Percentiles rank a stretch among this genome's conserved stretches.
These are phyloP conservation scores for Lasioglossum morio DNA, from an alignment of 2,888 invertebrate species.

Conservation along the genomic window DNA sequence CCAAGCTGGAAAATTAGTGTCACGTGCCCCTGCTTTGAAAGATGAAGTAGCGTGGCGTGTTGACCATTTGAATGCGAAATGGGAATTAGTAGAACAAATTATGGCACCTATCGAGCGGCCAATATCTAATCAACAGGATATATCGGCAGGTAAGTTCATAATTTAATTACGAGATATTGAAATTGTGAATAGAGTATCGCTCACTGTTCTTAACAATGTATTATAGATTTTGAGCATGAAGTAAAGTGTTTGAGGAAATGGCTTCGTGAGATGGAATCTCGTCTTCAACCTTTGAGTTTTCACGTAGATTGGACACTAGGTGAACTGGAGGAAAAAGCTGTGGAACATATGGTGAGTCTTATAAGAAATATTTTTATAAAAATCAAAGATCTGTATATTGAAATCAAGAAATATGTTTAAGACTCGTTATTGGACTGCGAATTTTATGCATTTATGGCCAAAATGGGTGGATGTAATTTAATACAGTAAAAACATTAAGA, in stretches of 20 bases:
- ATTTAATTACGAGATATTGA: not conserved
- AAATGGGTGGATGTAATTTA: too few relatives aligned
- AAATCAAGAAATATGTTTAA: not conserved
- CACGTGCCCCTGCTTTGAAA: slow-evolving; percentile 87
- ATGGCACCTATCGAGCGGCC: slow-evolving; percentile 87
- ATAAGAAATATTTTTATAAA: not conserved
- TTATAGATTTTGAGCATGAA: slow-evolving; percentile 91
- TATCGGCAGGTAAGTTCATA: slow-evolving; percentile 80
- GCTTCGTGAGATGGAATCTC: slow-evolving; percentile 94
- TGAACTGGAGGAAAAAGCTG: slow-evolving; percentile 91
- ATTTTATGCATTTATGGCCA: too few relatives aligned
- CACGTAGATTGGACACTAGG: slow-evolving; percentile 89
- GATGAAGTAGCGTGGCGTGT: slow-evolving; percentile 91
- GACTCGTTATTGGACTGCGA: not conserved
- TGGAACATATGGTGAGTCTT: slow-evolving; percentile 92
- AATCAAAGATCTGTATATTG: not conserved
- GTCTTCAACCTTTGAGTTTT: slow-evolving; percentile 90
- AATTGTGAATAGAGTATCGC: not conserved
- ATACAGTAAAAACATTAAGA: too few relatives aligned
- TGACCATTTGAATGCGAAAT: slow-evolving; percentile 91
- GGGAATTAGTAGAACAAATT: slow-evolving; percentile 91
- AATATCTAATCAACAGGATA: slow-evolving; percentile 81
- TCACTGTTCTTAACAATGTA: not conserved
- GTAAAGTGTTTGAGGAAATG: slow-evolving; percentile 92
- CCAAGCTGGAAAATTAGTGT: slow-evolving; percentile 90